Evolutionary conservation across 2,113 vertebrate genomes (phyloP).

Genomic region (Phyllostomus discolor): DNA sequence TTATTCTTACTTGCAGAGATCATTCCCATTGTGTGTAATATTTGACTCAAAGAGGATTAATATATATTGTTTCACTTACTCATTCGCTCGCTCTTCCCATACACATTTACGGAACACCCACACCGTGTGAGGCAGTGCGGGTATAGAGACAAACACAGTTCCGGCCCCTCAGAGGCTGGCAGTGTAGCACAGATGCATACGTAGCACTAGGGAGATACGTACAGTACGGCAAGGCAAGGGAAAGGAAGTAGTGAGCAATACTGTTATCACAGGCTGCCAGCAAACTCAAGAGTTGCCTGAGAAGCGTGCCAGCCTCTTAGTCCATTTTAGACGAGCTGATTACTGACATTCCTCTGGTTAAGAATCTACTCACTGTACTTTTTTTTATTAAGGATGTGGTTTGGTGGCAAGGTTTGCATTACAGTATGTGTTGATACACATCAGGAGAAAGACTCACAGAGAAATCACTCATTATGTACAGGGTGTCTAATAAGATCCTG

Average conservation of each 20-base stretch:
- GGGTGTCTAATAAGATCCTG: neutral
- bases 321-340: neutral
- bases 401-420: conserved; percentile 26
- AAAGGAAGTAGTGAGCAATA: neutral
- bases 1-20: neutral
- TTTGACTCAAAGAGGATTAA: neutral
- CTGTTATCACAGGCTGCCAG: neutral
- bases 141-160: neutral
- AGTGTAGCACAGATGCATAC: neutral
- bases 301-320: neutral
- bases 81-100: neutral
- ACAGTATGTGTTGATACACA: neutral
- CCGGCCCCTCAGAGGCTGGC: neutral
- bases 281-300: neutral
- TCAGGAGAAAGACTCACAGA: neutral
- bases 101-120: neutral
- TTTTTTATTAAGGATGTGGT: conserved; percentile 26
- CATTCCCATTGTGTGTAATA: neutral
- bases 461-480: neutral
- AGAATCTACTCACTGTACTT: neutral
- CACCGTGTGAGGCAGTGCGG: neutral
- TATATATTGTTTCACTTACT: neutral
- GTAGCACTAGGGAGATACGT: neutral
- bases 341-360: neutral
- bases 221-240: neutral